Evolutionary conservation across 2,888 invertebrate species (phyloP).

Genomic region (Mystacides longicornis): DNA sequence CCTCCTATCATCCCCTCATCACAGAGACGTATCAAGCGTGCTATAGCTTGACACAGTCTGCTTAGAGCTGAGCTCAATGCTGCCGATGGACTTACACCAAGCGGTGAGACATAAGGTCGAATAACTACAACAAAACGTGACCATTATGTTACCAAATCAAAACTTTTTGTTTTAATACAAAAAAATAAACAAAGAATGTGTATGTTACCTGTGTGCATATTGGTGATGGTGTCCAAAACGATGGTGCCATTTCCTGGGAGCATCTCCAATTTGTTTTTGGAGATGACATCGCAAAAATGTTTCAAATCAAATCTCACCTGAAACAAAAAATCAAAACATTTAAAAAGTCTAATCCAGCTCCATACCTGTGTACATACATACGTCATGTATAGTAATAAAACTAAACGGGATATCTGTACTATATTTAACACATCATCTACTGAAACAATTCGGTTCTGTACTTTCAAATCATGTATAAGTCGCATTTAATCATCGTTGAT

Average conservation of each 20-base stretch:
- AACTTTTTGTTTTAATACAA: neutral
- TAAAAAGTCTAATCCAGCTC: neutral
- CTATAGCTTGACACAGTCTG: conserved; percentile 79
- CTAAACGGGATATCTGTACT: too few species aligned
- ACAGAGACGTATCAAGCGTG: conserved; percentile 80
- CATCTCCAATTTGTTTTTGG: conserved; percentile 87
- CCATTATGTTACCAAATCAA: too few species aligned
- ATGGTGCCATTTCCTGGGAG: conserved; percentile 90
- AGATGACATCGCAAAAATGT: conserved; percentile 88
- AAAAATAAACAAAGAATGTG: neutral
- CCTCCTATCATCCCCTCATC: conserved; percentile 79
- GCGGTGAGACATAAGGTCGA: conserved; percentile 37
- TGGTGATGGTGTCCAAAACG: conserved; percentile 85
- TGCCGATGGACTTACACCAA: conserved; percentile 43
- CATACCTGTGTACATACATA: too few species aligned
- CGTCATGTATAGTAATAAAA: too few species aligned
- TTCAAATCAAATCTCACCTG: conserved; percentile 69
- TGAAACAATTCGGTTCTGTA: too few species aligned
- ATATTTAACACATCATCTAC: too few species aligned
- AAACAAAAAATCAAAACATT: conserved; percentile 11
- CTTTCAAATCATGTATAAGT: too few species aligned
- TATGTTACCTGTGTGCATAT: conserved; percentile 63
- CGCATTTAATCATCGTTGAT: too few species aligned
- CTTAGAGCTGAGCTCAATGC: conserved; percentile 72
- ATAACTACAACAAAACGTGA: conserved; percentile 39